phyloP scores from a whole-genome alignment of 2,797 vertebrate genomes.

The Pempheris klunzingeri region DNA sequence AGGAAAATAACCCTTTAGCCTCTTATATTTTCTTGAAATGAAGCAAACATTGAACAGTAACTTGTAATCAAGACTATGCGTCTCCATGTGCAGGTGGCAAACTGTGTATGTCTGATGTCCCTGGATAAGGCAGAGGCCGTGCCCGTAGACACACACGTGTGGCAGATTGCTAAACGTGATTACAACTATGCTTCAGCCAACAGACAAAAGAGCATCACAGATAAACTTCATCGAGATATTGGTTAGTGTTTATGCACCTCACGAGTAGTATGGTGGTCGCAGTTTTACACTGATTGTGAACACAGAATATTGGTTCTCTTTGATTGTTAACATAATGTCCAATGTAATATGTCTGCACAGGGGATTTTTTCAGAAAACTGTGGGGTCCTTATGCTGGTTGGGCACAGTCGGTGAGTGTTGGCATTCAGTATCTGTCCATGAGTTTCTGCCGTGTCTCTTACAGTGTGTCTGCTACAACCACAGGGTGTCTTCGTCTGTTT shows the following conservation, averaged over 20 bases:
- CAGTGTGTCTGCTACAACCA: constrained; percentile 12
- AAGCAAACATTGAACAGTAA: not conserved
- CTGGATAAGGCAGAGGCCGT: constrained; percentile 93
- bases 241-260: constrained; percentile 81
- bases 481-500: constrained; percentile 13
- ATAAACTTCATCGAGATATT: constrained; percentile 89
- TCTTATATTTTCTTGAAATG: not conserved
- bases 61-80: constrained; percentile 5
- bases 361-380: constrained; percentile 88
- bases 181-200: constrained; percentile 83
- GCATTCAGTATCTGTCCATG: not conserved
- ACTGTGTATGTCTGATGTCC: constrained; percentile 95
- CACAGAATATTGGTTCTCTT: not conserved
- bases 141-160: constrained; percentile 94
- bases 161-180: constrained; percentile 93
- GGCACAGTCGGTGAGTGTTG: constrained; percentile 87
- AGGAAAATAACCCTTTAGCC: not conserved
- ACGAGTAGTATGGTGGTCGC: not conserved
- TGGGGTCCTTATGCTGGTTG: constrained; percentile 93
- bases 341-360: constrained; percentile 74
- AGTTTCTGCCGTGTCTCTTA: not conserved
- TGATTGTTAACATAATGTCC: constrained; percentile 11
- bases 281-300: not conserved
- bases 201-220: constrained; percentile 87
- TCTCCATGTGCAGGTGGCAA: constrained; percentile 88